Percentiles rank a stretch among this genome's conserved stretches.
Evolutionary conservation across 2,113 vertebrate species (phyloP).

Genomic region (Sapajus apella): DNA sequence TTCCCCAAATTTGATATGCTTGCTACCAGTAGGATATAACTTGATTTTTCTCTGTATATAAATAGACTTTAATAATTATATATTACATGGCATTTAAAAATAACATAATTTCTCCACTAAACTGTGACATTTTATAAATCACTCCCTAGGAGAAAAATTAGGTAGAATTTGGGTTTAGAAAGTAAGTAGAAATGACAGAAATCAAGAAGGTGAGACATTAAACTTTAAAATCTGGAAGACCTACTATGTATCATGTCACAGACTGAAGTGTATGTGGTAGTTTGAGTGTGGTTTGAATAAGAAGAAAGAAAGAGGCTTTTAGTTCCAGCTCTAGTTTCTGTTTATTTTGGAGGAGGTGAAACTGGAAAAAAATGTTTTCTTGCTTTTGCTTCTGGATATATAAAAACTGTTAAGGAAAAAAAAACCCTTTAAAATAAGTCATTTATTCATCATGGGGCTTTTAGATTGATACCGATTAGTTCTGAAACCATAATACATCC

Average conservation of each 20-base stretch:
- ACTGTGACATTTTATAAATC: neutral
- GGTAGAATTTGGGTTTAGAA: neutral
- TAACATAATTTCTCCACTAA: neutral
- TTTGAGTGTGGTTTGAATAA: neutral
- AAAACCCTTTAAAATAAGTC: neutral
- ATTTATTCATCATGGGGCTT: neutral
- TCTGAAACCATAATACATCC: neutral
- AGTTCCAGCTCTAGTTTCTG: neutral
- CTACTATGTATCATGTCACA: neutral
- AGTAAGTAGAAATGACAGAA: neutral
- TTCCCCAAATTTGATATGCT: neutral
- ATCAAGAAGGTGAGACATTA: neutral
- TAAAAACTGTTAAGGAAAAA: neutral
- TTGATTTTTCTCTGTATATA: neutral
- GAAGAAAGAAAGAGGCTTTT: too few species aligned
- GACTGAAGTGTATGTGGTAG: neutral
- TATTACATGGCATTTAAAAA: neutral
- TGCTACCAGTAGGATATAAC: neutral
- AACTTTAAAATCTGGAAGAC: neutral
- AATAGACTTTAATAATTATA: neutral
- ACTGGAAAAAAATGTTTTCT: neutral
- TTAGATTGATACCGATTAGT: neutral
- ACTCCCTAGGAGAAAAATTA: neutral
- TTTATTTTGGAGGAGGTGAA: neutral
- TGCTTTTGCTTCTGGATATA: neutral